Evolutionary conservation across 2,888 invertebrate species (phyloP).

Genomic region (Chaetoderma sp.): DNA sequence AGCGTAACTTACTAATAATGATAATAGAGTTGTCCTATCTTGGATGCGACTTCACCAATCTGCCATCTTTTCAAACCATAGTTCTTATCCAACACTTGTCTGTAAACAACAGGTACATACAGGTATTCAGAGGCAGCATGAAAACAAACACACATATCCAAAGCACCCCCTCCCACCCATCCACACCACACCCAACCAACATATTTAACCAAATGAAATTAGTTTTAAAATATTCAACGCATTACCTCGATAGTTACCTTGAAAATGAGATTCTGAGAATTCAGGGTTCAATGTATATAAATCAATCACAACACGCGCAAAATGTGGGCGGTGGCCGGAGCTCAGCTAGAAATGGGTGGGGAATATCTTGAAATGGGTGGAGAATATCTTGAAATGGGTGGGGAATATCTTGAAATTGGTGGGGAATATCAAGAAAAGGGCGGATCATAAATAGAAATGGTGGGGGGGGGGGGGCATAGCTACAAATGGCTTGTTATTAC

Average conservation of each 20-base stretch:
- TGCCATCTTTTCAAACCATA: constrained; percentile 98
- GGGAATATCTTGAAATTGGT: no score
- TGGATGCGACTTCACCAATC: constrained; percentile 97
- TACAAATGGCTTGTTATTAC: no score
- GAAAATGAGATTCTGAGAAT: no score
- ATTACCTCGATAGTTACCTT: no score
- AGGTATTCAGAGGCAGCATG: background rate
- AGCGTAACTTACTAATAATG: constrained; percentile 95
- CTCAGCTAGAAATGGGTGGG: no score
- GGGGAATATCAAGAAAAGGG: background rate
- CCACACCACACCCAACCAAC: background rate
- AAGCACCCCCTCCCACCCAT: background rate
- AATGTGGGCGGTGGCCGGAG: no score
- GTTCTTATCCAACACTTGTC: constrained; percentile 86
- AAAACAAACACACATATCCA: background rate
- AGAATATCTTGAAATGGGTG: no score
- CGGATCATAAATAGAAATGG: background rate
- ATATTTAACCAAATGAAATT: background rate
- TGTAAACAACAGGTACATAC: constrained; percentile 69
- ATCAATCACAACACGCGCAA: no score
- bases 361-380: no score
- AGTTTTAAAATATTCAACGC: no score
- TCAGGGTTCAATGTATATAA: no score
- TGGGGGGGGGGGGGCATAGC: no score
- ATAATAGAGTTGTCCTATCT: constrained; percentile 98